These are phyloP conservation scores for Ptychodera flava DNA, from an alignment of 35 echinoderm and acorn worm genomes.

Conservation along the genomic window DNA sequence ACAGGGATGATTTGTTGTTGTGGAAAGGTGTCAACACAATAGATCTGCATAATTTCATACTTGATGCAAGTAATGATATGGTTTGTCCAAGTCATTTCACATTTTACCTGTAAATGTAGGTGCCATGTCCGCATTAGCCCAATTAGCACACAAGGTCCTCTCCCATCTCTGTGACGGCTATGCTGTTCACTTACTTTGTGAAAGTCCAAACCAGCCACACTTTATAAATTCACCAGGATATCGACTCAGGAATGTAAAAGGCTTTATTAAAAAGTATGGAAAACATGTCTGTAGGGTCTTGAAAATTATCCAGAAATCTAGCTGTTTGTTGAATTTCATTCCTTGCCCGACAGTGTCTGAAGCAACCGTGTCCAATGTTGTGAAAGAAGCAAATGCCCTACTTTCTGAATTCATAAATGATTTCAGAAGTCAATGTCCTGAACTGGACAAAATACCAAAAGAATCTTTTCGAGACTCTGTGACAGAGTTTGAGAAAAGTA, in stretches of 20 bases:
- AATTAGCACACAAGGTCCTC: not conserved
- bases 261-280: not conserved
- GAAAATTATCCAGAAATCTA: not conserved
- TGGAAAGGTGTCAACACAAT: not conserved
- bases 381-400: not conserved
- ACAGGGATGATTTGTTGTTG: not conserved
- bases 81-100: not conserved
- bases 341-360: not conserved
- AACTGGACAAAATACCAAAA: not conserved
- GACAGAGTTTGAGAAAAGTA: not conserved
- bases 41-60: not conserved
- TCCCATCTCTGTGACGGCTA: not conserved
- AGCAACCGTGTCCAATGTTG: not conserved
- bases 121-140: not conserved
- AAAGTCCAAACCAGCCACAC: not conserved
- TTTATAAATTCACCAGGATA: not conserved
- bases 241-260: not conserved
- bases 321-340: not conserved
- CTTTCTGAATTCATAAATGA: not conserved
- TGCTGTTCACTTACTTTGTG: not conserved
- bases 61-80: not conserved
- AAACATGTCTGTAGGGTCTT: not conserved
- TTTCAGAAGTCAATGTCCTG: not conserved
- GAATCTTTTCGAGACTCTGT: not conserved
- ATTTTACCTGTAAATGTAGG: not conserved